Percentiles rank a stretch among this genome's conserved stretches.
Conservation (phyloP, 2,888 invertebrate genomes). For the Heliconius aoede region DNA sequence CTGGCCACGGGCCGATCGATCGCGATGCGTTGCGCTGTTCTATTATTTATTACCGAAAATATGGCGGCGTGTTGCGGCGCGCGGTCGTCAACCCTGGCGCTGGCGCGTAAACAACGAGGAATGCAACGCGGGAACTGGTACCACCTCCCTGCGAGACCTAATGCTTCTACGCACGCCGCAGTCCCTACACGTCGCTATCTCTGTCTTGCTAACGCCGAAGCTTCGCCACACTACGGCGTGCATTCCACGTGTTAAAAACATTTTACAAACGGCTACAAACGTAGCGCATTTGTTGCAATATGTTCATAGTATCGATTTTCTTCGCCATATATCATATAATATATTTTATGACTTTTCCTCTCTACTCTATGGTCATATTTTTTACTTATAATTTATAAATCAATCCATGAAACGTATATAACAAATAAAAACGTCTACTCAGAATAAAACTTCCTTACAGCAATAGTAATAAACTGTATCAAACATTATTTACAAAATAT, state of each 20-base stretch:
- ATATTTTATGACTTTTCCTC: background rate
- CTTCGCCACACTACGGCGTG: conserved; percentile 45
- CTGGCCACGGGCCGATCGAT: conserved; percentile 71
- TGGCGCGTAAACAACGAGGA: conserved; percentile 72
- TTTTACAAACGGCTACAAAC: conserved; percentile 25
- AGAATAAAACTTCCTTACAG: background rate
- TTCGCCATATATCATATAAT: background rate
- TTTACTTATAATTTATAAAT: background rate
- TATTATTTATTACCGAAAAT: conserved; percentile 81
- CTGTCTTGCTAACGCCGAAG: conserved; percentile 39
- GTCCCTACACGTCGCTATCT: conserved; percentile 44
- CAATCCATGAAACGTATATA: background rate
- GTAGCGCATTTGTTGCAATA: background rate
- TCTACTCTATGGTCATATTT: background rate
- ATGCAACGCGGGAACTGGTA: conserved; percentile 70
- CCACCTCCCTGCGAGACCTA: conserved; percentile 56
- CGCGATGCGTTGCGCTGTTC: conserved; percentile 73
- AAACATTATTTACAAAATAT: background rate
- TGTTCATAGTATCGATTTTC: background rate
- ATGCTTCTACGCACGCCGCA: conserved; percentile 48
- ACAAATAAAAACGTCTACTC: background rate
- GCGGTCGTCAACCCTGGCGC: conserved; percentile 68
- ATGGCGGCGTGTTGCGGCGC: conserved; percentile 76
- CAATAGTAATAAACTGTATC: background rate
- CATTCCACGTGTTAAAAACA: conserved; percentile 51